Percentiles rank a stretch among this genome's conserved stretches.
phyloP scores from a whole-genome alignment of 2,888 invertebrate species.

The Acanthoscelides obtectus region DNA sequence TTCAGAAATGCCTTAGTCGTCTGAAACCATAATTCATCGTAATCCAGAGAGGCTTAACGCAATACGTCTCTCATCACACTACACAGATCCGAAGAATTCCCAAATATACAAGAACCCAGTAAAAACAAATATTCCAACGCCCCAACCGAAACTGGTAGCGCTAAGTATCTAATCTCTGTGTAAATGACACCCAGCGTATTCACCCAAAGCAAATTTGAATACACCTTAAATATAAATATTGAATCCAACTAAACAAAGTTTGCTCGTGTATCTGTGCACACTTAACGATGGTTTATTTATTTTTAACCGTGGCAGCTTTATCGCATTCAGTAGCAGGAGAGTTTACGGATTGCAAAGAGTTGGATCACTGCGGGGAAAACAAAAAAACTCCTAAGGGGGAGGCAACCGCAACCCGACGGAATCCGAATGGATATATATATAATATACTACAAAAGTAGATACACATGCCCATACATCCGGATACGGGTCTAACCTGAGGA shows the following conservation, averaged over 20 bases:
- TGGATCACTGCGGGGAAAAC: no score
- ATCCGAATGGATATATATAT: no score
- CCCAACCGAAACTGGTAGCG: constrained; percentile 32
- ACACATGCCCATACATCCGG: no score
- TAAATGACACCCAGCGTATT: constrained; percentile 21
- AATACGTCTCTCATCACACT: background rate
- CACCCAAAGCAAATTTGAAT: constrained; percentile 37
- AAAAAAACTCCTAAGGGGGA: no score
- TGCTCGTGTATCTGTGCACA: constrained; percentile 20
- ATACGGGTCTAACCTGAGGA: no score
- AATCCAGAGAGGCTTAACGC: background rate
- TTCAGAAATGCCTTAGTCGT: no score
- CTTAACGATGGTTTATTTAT: constrained; percentile 22
- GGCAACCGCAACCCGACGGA: no score
- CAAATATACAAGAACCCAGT: background rate
- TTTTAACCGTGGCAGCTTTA: constrained; percentile 19
- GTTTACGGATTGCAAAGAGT: no score
- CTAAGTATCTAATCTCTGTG: constrained; percentile 33
- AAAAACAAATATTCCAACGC: constrained; percentile 34
- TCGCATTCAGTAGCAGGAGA: background rate
- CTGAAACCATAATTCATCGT: background rate
- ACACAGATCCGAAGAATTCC: background rate
- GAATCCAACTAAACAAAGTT: constrained; percentile 37
- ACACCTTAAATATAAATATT: constrained; percentile 41
- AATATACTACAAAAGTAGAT: no score